Base-by-base conservation (phyloP, 2,797 vertebrate species). In the Enteromius trimaculatus region DNA sequence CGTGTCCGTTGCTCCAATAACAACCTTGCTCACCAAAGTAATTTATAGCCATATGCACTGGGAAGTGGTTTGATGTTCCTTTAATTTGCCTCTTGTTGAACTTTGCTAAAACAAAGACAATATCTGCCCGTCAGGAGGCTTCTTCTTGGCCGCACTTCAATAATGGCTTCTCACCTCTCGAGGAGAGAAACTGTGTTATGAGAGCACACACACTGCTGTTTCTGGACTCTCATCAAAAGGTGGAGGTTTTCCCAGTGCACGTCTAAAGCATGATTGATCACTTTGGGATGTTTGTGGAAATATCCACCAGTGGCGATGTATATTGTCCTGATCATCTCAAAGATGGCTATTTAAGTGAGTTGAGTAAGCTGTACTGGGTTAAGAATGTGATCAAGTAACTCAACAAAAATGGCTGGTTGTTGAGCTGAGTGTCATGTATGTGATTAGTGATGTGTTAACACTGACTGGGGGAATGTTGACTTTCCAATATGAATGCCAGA, bases 271-370 rank as follows among this genome's bases (percentile, higher is more conserved):
- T 84, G 82, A 88, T 80, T 77, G 80, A 85, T 86, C 55, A 8
- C 80, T 86, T 87, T 71, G 47, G 44, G 84, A 84, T 88, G 88
- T 88, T 87, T 87, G 77, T 75, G 82, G 76, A 83, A 80, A 84
- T 80, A 64, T 84, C 78, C 79, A 84, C 75, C 75, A 68, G 84
- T 37, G 11, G 68, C 72, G 81, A 88, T 82, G 5, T 69, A 76
- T 85, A 70, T 68, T 82, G 79, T 87, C 78, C 81, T 34, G 44
- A 78, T 86, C 37, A 14, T 69, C 53, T 47, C 9, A 39, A 81
- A 44, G 79, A 83, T 88, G 77, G 87, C 44, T 75, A 79, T 85
- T 85, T 86, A 85, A 86, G 80, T 88, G 84, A 79, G 64, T 83
- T 53, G 49, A 77, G 65, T 81, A 83, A 72, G 66, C 62, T 80